Base-by-base conservation (phyloP, 2,113 vertebrate species). In the Ceyx margarethae region DNA sequence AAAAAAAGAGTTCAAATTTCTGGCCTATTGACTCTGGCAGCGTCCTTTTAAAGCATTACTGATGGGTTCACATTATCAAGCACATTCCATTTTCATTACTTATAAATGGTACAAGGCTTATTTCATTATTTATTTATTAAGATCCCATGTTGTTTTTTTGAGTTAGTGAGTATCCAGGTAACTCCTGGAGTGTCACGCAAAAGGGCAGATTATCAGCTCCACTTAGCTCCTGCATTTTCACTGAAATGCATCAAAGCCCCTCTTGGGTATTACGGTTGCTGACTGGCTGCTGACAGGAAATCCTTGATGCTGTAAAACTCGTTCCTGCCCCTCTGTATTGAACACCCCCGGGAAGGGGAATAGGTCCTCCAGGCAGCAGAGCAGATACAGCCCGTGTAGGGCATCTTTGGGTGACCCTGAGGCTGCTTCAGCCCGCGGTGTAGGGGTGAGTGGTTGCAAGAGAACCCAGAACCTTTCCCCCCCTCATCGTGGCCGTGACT, bases 51-150 rank as follows among this genome's bases (percentile, higher is more conserved):
- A 85, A 85, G 33, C 60, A 31, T 85, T 83, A 60, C 67, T 77
- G 75, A 67, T 89, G 89, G 12, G 65, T 82, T 92, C 60, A 25
- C 2, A 29, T 77, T 87, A 74, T 82, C 81, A 58, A 37, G 35
- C 71, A 51, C 67, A 45, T 87, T 89, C 84, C 72, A 57, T 80
- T 96, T 92, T 69, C 89, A 87, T 93, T 82, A 73, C 81, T 93
- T 92, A 91, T 79, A 89, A 91, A 79, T 73, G 78, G 78, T 73
- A 93, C 89, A 81, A 79, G 77, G 62, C 64, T 85, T 58, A 85
- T 87, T 81, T 87, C 37, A 43, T 95, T 48, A 81, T 72, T 92
- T 92, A 87, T 93, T 95, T 74, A 82, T 89, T 67, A 61, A 31
- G 48, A 81, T 66, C 26, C 33, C 23, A 11, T 45, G 19, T 68